phyloP scores from a whole-genome alignment of 2,797 vertebrate genomes.

The Cyprinella venusta region DNA sequence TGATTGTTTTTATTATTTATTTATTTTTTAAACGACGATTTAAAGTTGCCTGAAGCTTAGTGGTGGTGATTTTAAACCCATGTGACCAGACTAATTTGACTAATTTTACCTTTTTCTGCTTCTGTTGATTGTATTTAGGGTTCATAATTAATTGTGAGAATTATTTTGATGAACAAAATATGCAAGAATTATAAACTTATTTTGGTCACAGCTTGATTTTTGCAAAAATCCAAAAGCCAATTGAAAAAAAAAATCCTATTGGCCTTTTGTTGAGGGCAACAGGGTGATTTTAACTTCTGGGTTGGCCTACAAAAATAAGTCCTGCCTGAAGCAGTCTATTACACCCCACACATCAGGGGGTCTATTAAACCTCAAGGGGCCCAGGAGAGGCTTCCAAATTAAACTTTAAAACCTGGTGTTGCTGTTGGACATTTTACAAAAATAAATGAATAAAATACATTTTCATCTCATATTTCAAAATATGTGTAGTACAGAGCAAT shows the following conservation, averaged over 20 bases:
- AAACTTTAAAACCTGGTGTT: not conserved
- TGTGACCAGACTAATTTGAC: not conserved
- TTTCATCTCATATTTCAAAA: not conserved
- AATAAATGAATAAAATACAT: not conserved
- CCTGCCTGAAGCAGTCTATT: not conserved
- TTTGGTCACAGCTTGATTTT: not conserved
- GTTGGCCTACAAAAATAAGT: slow-evolving; percentile 7
- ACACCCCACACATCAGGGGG: not conserved
- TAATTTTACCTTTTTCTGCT: not conserved
- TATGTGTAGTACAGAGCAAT: not conserved
- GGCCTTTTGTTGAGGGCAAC: not conserved
- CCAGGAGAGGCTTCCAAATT: not conserved
- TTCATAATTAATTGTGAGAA: not conserved
- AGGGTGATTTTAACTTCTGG: not conserved
- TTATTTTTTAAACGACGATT: not conserved
- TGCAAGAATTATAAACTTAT: not conserved
- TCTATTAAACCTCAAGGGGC: not conserved
- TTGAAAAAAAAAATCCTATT: not conserved
- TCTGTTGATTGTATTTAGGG: not conserved
- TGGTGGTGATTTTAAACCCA: not conserved
- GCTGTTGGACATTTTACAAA: not conserved
- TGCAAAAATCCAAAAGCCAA: not conserved
- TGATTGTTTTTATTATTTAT: not conserved
- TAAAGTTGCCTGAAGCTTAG: not conserved
- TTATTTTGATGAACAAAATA: not conserved